Conservation (phyloP, 2,888 invertebrate genomes). For the Ennomos quercinarius region DNA sequence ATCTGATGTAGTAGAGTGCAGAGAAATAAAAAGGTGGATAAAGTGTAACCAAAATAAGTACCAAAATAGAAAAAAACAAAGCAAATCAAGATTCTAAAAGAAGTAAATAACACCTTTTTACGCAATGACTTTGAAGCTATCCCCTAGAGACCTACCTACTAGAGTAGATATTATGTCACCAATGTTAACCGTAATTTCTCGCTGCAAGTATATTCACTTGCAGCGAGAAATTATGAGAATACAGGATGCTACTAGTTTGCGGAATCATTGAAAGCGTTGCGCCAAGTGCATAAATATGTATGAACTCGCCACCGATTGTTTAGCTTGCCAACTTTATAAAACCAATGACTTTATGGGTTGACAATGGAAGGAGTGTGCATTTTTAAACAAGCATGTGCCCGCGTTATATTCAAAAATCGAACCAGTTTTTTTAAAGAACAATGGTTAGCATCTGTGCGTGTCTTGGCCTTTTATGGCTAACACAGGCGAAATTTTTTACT, state of each 20-base stretch:
- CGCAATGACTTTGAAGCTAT: no score
- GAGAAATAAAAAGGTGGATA: no score
- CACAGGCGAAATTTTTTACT: no score
- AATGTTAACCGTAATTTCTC: conserved; percentile 45
- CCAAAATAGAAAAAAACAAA: no score
- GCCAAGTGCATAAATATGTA: conserved; percentile 68
- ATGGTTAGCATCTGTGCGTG: conserved; percentile 6
- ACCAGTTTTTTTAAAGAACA: conserved; percentile 23
- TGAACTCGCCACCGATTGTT: conserved; percentile 54
- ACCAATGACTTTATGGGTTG: conserved; percentile 42
- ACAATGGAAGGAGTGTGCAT: conserved; percentile 39
- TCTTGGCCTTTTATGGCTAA: conserved; percentile 7
- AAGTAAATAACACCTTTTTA: no score
- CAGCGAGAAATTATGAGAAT: no score
- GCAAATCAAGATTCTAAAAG: no score
- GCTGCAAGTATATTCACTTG: conserved; percentile 49
- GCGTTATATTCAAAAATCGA: conserved; percentile 20
- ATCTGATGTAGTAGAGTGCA: background rate
- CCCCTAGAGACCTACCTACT: no score
- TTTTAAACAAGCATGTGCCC: conserved; percentile 30
- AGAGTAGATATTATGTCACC: conserved; percentile 37
- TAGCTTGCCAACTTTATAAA: conserved; percentile 50
- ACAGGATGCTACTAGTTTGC: conserved; percentile 50
- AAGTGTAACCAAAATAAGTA: no score
- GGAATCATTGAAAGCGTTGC: conserved; percentile 61